These are phyloP conservation scores for Hylaea fasciaria DNA, from an alignment of 2,888 invertebrate genomes.

Conservation along the genomic window DNA sequence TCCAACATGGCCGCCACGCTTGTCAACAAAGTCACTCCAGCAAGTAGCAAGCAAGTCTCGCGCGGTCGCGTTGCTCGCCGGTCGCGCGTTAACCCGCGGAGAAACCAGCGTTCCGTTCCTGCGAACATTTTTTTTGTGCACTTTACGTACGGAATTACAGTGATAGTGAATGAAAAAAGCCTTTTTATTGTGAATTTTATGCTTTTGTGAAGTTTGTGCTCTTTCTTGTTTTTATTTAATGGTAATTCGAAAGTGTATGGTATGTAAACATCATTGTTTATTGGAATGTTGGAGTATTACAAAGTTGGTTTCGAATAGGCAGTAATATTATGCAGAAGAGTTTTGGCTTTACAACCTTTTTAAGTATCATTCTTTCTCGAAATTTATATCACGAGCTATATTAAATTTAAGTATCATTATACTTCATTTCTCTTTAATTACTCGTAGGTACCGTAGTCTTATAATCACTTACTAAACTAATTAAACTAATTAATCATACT, in stretches of 20 bases:
- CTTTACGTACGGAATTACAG: slow-evolving; percentile 58
- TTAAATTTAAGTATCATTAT: not conserved
- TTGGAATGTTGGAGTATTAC: slow-evolving; percentile 59
- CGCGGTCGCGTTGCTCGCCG: slow-evolving; percentile 53
- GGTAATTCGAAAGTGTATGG: slow-evolving; percentile 46
- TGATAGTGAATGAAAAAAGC: slow-evolving; percentile 50
- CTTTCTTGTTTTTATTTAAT: slow-evolving; percentile 35
- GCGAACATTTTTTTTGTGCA: slow-evolving; percentile 53
- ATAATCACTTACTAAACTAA: slow-evolving; percentile 10
- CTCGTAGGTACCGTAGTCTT: slow-evolving; percentile 5
- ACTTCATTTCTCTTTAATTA: not conserved
- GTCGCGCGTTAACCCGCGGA: slow-evolving; percentile 59
- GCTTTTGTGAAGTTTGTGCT: slow-evolving; percentile 42
- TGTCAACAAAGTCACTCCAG: slow-evolving; percentile 81
- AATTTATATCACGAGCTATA: slow-evolving; percentile 7
- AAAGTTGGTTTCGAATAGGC: slow-evolving; percentile 22
- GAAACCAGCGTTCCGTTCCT: slow-evolving; percentile 40
- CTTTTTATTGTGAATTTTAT: slow-evolving; percentile 24
- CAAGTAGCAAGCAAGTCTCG: slow-evolving; percentile 42
- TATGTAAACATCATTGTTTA: slow-evolving; percentile 45
- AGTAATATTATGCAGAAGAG: slow-evolving; percentile 12
- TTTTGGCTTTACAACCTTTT: slow-evolving; percentile 17
- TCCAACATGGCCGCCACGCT: slow-evolving; percentile 76
- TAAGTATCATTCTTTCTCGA: slow-evolving; percentile 6
- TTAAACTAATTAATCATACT: slow-evolving; percentile 4